Evolutionary conservation across 2,797 vertebrate genomes (phyloP).

Genomic region (Sebastolobus alascanus): DNA sequence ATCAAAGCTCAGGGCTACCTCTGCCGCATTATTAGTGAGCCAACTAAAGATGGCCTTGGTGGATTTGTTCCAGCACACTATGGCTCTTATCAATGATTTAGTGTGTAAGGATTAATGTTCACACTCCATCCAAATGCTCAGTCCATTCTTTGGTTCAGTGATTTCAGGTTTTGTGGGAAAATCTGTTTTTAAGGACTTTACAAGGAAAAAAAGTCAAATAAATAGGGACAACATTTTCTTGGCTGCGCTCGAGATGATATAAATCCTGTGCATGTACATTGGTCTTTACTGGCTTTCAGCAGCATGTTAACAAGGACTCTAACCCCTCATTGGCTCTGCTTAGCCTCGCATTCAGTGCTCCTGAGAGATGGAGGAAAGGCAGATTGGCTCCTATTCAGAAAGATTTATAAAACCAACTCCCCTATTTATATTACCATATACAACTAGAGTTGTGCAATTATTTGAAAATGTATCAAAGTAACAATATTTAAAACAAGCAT

Average conservation of each 20-base stretch:
- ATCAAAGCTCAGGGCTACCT: slow-evolving; percentile 50
- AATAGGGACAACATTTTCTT: slow-evolving; percentile 19
- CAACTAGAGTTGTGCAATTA: slow-evolving; percentile 8
- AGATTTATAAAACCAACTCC: slow-evolving; percentile 50
- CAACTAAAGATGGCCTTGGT: slow-evolving; percentile 45
- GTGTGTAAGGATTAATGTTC: slow-evolving; percentile 46
- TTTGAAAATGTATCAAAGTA: slow-evolving; percentile 56
- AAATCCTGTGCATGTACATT: slow-evolving; percentile 12
- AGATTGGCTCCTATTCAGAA: slow-evolving; percentile 39
- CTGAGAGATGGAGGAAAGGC: slow-evolving; percentile 38
- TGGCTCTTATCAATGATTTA: slow-evolving; percentile 57
- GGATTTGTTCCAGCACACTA: slow-evolving; percentile 32
- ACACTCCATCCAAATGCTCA: slow-evolving; percentile 23
- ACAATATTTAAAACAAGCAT: slow-evolving; percentile 30
- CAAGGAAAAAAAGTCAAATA: slow-evolving; percentile 14
- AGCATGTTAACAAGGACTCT: slow-evolving; percentile 36
- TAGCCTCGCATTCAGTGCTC: slow-evolving; percentile 26
- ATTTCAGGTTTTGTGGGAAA: slow-evolving; percentile 25
- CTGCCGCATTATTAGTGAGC: slow-evolving; percentile 56
- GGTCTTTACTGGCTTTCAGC: slow-evolving; percentile 34
- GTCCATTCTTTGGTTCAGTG: slow-evolving; percentile 15
- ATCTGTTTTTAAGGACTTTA: slow-evolving; percentile 13
- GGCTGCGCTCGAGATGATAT: neutral
- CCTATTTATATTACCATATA: slow-evolving; percentile 11
- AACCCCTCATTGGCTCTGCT: slow-evolving; percentile 24